These are phyloP conservation scores for Nephila pilipes DNA, from an alignment of 1,140 invertebrate species.

Conservation along the genomic window DNA sequence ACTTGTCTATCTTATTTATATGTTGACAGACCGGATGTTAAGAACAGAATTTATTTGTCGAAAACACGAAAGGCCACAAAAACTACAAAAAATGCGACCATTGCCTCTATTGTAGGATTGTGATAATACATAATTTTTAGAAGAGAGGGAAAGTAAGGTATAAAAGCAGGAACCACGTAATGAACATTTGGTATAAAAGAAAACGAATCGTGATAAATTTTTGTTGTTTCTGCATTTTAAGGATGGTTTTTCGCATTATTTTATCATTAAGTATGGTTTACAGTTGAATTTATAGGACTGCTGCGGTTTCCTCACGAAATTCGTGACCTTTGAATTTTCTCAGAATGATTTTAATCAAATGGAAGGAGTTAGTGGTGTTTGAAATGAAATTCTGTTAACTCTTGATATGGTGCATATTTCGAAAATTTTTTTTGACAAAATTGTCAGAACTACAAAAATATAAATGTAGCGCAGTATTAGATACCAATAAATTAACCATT, in stretches of 20 bases:
- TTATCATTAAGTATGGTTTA: not conserved
- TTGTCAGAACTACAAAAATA: too few relatives aligned
- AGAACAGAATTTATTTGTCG: not conserved
- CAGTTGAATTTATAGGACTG: not conserved
- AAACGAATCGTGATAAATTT: not conserved
- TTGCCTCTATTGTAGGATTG: not conserved
- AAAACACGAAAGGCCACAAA: slow-evolving; percentile 20
- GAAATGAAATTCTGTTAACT: too few relatives aligned
- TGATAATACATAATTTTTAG: not conserved
- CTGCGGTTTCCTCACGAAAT: not conserved
- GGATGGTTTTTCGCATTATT: not conserved
- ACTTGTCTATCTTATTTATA: not conserved
- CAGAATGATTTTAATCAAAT: not conserved
- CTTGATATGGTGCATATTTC: too few relatives aligned
- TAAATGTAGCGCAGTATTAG: too few relatives aligned
- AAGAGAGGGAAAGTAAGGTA: not conserved
- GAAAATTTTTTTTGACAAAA: too few relatives aligned
- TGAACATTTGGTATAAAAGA: not conserved
- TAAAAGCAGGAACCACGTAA: not conserved
- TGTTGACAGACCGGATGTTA: slow-evolving; percentile 26
- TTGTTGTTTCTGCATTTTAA: not conserved
- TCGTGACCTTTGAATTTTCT: not conserved
- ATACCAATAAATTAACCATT: too few relatives aligned
- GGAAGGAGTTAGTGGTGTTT: not conserved
- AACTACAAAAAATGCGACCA: not conserved